Percentiles rank a stretch among this genome's conserved stretches.
phyloP scores from a whole-genome alignment of 2,113 vertebrate genomes.

The Pygoscelis adeliae region DNA sequence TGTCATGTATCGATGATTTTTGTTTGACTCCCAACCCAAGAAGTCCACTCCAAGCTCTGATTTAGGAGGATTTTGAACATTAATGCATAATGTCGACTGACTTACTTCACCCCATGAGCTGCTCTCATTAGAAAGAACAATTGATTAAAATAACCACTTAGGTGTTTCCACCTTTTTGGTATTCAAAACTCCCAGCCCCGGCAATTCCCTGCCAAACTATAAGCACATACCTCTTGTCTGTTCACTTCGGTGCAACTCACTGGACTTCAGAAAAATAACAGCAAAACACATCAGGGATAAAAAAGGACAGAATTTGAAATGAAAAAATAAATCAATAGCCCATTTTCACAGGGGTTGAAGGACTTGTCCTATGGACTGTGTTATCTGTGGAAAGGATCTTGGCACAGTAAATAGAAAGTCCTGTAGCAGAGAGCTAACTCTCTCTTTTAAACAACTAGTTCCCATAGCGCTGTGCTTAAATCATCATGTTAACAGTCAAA shows the following conservation, averaged over 20 bases:
- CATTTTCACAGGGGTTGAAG: neutral
- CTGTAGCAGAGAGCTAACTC: neutral
- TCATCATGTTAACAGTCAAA: neutral
- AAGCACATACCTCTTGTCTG: neutral
- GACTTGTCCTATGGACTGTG: neutral
- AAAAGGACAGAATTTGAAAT: neutral
- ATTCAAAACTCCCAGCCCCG: neutral
- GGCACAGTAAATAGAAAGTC: neutral
- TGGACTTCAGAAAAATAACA: neutral
- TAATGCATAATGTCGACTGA: neutral
- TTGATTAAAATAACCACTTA: neutral
- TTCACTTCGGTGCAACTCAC: neutral
- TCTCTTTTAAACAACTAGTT: neutral
- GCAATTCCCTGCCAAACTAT: neutral
- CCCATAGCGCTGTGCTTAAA: neutral
- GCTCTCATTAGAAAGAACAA: neutral
- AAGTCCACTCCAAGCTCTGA: neutral
- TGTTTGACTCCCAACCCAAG: neutral
- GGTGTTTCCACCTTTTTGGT: neutral
- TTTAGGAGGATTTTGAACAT: neutral
- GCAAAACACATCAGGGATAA: neutral
- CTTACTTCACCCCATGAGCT: neutral
- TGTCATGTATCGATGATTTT: neutral
- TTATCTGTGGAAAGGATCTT: neutral
- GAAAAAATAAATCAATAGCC: conserved; percentile 27